These are phyloP conservation scores for Rugalucina vietnamica DNA, from an alignment of 2,888 invertebrate species.

Conservation along the genomic window DNA sequence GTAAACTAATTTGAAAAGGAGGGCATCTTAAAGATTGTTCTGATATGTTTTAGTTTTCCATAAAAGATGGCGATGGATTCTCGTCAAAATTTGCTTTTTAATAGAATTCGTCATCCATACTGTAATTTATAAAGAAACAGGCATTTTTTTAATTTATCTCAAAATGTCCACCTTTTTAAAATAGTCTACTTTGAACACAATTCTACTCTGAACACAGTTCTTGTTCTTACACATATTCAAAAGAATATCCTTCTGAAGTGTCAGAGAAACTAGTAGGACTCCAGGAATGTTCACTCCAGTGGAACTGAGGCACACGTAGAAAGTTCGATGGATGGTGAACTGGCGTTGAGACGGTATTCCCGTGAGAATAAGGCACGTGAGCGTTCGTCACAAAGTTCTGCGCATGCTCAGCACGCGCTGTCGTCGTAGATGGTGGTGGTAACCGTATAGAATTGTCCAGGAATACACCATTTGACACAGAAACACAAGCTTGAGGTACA, in stretches of 20 bases:
- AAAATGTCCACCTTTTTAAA: no score
- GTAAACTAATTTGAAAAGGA: no score
- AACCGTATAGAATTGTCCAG: not conserved
- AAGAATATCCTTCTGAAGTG: conserved; percentile 68
- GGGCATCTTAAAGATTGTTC: no score
- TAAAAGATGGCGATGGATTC: no score
- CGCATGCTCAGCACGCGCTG: not conserved
- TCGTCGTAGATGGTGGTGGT: not conserved
- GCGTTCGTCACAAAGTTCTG: conserved; percentile 23
- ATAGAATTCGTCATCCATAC: no score
- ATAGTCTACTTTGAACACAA: no score
- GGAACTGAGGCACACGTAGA: not conserved
- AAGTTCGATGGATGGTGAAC: conserved; percentile 1
- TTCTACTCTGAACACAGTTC: not conserved
- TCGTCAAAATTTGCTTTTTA: no score
- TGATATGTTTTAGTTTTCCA: no score
- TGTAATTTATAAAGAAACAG: no score
- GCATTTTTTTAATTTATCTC: no score
- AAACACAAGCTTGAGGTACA: not conserved
- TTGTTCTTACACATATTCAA: conserved; percentile 60
- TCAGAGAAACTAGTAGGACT: conserved; percentile 66
- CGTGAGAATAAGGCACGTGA: not conserved
- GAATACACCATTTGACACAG: not conserved
- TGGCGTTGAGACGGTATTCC: not conserved
- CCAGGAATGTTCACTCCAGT: conserved; percentile 26